A percentile compares a stretch with the other conserved stretches of the same genome.
Evolutionary conservation across 2,797 vertebrate genomes (phyloP).

Genomic region (Cygnus olor): DNA sequence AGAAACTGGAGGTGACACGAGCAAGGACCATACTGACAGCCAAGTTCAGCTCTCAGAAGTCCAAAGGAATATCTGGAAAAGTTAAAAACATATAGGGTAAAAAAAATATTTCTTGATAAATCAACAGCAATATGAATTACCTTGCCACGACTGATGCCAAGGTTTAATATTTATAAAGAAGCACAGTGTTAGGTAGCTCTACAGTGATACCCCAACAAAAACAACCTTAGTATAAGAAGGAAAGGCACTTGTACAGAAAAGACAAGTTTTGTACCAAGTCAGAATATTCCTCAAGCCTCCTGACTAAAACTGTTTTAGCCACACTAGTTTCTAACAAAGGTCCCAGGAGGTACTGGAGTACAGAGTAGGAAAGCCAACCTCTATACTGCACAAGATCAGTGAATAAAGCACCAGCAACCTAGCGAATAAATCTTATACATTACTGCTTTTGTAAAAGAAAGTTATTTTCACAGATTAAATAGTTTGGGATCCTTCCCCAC

Average conservation of each 20-base stretch:
- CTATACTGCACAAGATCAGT: background rate
- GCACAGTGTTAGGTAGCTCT: background rate
- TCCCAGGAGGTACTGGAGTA: background rate
- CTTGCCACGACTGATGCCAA: background rate
- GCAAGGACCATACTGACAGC: background rate
- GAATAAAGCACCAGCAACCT: background rate
- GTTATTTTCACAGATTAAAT: background rate
- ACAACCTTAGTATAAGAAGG: background rate
- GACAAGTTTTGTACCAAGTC: background rate
- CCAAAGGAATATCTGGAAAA: background rate
- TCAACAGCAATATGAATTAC: background rate
- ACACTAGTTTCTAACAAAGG: background rate
- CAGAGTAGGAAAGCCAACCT: background rate
- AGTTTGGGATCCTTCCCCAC: background rate
- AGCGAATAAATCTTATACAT: background rate
- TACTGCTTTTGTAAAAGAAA: background rate
- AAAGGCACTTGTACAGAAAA: background rate
- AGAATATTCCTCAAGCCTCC: background rate
- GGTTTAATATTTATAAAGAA: background rate
- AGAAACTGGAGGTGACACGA: background rate
- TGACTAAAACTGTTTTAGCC: background rate
- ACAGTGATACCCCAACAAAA: background rate
- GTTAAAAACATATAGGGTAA: background rate
- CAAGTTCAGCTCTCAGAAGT: background rate
- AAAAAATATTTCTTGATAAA: background rate